Evolutionary conservation across 2,888 invertebrate genomes (phyloP), one percentile per base, ranked within the genome.

Genomic region (Dicyrtoma fusca): DNA sequence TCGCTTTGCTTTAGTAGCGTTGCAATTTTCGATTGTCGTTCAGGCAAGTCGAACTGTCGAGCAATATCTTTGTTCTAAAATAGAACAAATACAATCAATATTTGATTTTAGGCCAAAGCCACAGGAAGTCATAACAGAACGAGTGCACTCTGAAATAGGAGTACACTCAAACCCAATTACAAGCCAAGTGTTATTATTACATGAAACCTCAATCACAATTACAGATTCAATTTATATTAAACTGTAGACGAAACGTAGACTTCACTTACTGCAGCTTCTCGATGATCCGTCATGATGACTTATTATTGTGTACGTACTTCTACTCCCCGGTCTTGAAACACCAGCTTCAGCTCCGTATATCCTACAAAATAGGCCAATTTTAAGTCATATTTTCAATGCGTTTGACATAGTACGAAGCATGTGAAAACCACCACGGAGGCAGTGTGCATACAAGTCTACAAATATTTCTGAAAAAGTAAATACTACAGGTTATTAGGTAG

Each of bases 11-110:
- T 92, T 63, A 94, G 85, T 71, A 94, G 86, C 1, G 92, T 90
- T 13, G 93, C 93, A 74, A 94, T 94, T 86, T 94, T 94, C 25
- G 94, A 94, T 83, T 94, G 93, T 53, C 95, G 87, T 83, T 95
- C 95, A 0, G 95, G 94, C 72, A 95, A 84, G 82, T 92, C 89
- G 83, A 94, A 95, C 82, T 93, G 93, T 81, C 91, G 91, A 0
- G 94, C 94, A 81, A 94, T 94, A 53, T 74, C 74, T 49, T 70
- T 69, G 47, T 74, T 74, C 71, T 71, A 21, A 65, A 63, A 61
- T 26, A 45, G n/a, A 49, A 64, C 44, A 49, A n/a, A n/a, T n/a
- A n/a, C n/a, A n/a, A n/a, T n/a, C n/a, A 49, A 47, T 47, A 17
- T 25, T 34, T 34, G 34, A 34, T 34, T 5, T 8, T 34, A 34